These are phyloP conservation scores for Puntigrus tetrazona DNA, from an alignment of 2,113 vertebrate species.

Conservation along the genomic window DNA sequence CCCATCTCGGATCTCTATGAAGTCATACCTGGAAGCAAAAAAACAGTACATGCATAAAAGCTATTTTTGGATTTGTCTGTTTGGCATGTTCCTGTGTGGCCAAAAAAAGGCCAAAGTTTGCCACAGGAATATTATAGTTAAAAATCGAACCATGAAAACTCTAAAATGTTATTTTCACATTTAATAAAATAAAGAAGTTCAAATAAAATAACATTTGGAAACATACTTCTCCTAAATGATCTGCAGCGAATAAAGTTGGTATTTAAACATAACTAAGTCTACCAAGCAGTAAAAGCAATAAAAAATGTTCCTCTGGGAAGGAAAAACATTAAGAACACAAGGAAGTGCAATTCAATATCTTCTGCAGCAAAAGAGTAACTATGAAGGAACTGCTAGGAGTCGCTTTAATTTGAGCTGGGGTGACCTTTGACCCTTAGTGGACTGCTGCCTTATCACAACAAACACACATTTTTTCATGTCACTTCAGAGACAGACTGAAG, in stretches of 20 bases:
- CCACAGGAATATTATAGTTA: too few species aligned
- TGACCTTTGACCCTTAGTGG: conserved; percentile 61
- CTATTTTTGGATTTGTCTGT: not conserved
- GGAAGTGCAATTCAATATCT: conserved; percentile 5
- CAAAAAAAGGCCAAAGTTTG: not conserved
- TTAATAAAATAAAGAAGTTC: too few species aligned
- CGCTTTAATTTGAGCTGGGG: conserved; percentile 56
- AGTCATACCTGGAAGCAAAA: conserved; percentile 85
- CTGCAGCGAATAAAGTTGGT: not conserved
- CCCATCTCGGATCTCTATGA: conserved; percentile 95
- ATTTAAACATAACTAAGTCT: not conserved
- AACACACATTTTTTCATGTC: conserved; percentile 69
- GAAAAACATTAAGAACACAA: conserved; percentile 39
- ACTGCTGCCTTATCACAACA: conserved; percentile 63
- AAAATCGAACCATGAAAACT: too few species aligned
- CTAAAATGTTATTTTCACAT: too few species aligned
- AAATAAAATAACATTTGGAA: too few species aligned
- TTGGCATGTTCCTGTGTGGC: not conserved
- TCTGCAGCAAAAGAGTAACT: not conserved
- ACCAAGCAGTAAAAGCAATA: not conserved
- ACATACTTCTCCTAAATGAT: not conserved
- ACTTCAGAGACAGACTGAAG: conserved; percentile 45
- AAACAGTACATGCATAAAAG: not conserved
- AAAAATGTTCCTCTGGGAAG: not conserved
- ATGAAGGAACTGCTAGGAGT: conserved; percentile 3